These are phyloP conservation scores for Nematostella vectensis DNA, from an alignment of 92 coral and sea anemone genomes.

Conservation along the genomic window DNA sequence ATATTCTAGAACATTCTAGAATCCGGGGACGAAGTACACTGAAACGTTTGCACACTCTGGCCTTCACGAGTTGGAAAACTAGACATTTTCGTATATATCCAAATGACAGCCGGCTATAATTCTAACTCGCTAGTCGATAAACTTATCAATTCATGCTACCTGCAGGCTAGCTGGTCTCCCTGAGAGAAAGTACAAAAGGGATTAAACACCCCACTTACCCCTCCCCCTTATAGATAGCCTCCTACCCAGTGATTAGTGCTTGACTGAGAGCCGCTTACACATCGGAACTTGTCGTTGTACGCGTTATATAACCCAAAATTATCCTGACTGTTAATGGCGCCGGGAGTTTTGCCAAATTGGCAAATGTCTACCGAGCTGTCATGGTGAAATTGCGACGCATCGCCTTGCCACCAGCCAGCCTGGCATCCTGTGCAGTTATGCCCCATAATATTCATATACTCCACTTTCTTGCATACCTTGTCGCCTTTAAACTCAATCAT, in stretches of 20 bases:
- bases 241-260: constrained; percentile 21
- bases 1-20: no score
- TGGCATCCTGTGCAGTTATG: constrained; percentile 20
- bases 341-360: constrained; percentile 10
- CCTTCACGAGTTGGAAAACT: no score
- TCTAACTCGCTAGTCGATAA: no score
- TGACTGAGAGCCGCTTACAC: constrained; percentile 1
- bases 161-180: no score
- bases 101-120: no score
- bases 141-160: no score
- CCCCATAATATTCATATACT: constrained; percentile 24
- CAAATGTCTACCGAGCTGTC: background rate
- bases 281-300: constrained; percentile 3
- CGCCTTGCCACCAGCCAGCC: constrained; percentile 21
- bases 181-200: no score
- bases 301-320: constrained; percentile 12
- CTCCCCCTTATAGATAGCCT: background rate
- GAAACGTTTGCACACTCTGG: no score
- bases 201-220: no score
- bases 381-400: constrained; percentile 3
- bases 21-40: no score
- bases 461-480: constrained; percentile 9
- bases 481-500: constrained; percentile 5
- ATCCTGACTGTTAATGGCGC: constrained; percentile 4
- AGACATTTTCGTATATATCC: no score